phyloP scores from a whole-genome alignment of 1,140 invertebrate genomes.

The Asbolus verrucosus region DNA sequence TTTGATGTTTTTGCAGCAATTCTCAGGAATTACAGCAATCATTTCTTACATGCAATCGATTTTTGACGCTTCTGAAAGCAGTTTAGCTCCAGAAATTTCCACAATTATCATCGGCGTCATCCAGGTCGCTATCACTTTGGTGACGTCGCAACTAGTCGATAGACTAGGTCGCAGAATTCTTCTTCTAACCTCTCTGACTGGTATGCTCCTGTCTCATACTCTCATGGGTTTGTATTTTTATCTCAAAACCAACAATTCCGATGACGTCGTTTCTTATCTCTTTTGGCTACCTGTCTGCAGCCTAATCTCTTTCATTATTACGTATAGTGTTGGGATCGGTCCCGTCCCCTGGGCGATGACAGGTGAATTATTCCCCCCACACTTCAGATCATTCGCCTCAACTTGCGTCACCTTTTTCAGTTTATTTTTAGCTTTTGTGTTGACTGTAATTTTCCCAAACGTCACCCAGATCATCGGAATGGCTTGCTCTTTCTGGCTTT shows the following conservation, averaged over 20 bases:
- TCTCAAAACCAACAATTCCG: neutral
- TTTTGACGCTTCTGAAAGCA: slow-evolving; percentile 72
- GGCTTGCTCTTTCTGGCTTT: neutral
- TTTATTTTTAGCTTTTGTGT: slow-evolving; percentile 20
- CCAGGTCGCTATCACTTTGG: slow-evolving; percentile 73
- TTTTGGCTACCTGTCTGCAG: slow-evolving; percentile 49
- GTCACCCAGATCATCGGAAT: slow-evolving; percentile 11
- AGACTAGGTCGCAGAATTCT: slow-evolving; percentile 77
- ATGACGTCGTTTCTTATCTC: slow-evolving; percentile 14
- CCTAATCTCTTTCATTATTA: slow-evolving; percentile 48
- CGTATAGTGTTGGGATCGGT: slow-evolving; percentile 72
- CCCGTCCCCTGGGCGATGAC: slow-evolving; percentile 86
- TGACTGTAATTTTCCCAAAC: slow-evolving; percentile 19
- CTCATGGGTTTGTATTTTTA: slow-evolving; percentile 56
- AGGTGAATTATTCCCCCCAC: slow-evolving; percentile 82
- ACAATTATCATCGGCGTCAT: slow-evolving; percentile 85
- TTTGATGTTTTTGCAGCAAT: slow-evolving; percentile 79
- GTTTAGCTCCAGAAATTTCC: slow-evolving; percentile 70
- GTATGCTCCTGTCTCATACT: slow-evolving; percentile 65
- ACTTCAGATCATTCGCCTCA: slow-evolving; percentile 69
- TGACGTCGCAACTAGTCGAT: slow-evolving; percentile 80
- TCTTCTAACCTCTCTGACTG: slow-evolving; percentile 75
- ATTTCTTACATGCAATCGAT: slow-evolving; percentile 82
- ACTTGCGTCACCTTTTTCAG: neutral
- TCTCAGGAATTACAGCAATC: slow-evolving; percentile 84